Base-by-base conservation (phyloP, 2,888 invertebrate genomes). In the Caenorhabditis afra region DNA sequence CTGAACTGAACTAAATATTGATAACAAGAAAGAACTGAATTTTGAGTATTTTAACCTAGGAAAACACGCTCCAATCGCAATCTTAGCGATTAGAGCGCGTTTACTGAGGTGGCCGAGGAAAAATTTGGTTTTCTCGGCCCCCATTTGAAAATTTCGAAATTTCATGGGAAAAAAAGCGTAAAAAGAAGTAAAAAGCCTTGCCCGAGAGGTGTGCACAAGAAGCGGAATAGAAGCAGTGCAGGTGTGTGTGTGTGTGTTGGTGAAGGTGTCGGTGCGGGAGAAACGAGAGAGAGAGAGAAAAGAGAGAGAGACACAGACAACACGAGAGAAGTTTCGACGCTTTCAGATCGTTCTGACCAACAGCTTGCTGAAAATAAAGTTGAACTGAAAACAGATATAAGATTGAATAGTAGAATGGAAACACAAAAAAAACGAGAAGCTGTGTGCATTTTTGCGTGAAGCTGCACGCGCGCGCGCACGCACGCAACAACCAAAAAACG, bases 311-410 rank as follows among this genome's bases (percentile, higher is more conserved):
- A 71, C 57, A 64, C 35, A 57, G 57, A 68, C 44, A 68, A 59
- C 49, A 68, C 58, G 59, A 58, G 57, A 41, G 22, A 50, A 62
- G 39, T 37, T 14, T 20, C 44, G 57, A 64, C 71, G 35, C 11
- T 23, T 39, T 74, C 55, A 76, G 68, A 76, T 76, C 22, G 76
- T 76, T 68, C 68, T 58, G 49, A 76, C 76, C 76, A 76, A 62
- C 47, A 76, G 68, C 58, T 76, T 76, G 62, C 76, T 76, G 76
- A 47, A 76, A 76, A 55, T 37, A 41, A n/a, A n/a, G n/a, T n/a
- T n/a, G n/a, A n/a, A 61, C 10, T 41, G 41, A 22, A 14, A 57
- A 37, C 14, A 1, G 57, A n/a, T 20, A 39, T 20, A 4, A 37
- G n/a, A 12, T n/a, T n/a, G n/a, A n/a, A n/a, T n/a, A 35, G 35